Base-by-base conservation (phyloP, 2,113 vertebrate genomes). In the Pomatostomus ruficeps region DNA sequence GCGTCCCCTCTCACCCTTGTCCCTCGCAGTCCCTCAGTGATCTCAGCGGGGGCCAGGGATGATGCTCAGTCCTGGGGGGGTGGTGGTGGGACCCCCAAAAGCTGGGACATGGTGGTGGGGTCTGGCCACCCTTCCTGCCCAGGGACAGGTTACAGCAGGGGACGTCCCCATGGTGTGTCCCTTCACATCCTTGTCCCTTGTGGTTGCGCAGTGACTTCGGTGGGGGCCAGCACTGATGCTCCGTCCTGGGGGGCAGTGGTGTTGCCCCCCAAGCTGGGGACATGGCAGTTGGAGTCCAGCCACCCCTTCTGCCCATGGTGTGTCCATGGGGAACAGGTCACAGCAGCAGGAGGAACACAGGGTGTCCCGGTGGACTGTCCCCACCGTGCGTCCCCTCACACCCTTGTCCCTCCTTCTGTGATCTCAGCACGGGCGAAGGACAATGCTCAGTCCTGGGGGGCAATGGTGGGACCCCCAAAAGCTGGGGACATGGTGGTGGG, bases 171-270 rank as follows among this genome's bases (percentile, higher is more conserved):
- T 4, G 42, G 29, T 7, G 38, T 52, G 81, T 73, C 58, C 58
- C 31, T 36, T 43, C 46, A 46, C 38, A 15, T 25, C 57, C 42
- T 35, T 35, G 66, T 71, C 57, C 66, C 35, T 31, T 14, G 66
- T 0, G 1, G 40, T 4, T 8, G 46, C 0, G 0, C 48, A 40
- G 65, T 42, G 48, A 55, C 57, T 21, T 55, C 10, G 1, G 29
- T 13, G 9, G 48, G 48, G 25, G 35, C 17, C 66, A 71, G 75
- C 66, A 42, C 66, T 10, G 49, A 63, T 31, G 12, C 35, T 57
- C 85, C 0, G 0, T 57, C 22, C 49, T 12, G 31, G 38, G 42
- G 36, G 45, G 17, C 6, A 23, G 2, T n/a, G 55, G 48, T 14
- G 4, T 12, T 58, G 31, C 13, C 22, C 35, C 43, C 20, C 12